Evolutionary conservation across 2,113 vertebrate genomes (phyloP).

Genomic region (Ceratotherium simum): DNA sequence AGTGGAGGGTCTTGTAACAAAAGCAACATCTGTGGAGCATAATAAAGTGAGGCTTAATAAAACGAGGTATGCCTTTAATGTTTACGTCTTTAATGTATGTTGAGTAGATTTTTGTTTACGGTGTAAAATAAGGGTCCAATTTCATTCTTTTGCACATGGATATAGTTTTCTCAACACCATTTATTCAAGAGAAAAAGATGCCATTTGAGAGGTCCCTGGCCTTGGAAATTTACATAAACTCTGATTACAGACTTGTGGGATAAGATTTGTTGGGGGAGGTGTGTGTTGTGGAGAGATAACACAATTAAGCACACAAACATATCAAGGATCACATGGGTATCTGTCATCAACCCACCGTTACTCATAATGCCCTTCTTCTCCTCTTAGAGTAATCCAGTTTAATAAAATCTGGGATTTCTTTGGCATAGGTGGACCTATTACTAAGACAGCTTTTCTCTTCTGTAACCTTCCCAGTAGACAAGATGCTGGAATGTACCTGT

Average conservation of each 20-base stretch:
- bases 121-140: background rate
- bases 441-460: background rate
- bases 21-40: too few relatives aligned
- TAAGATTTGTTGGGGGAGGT: background rate
- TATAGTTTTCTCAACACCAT: background rate
- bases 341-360: background rate
- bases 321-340: too few relatives aligned
- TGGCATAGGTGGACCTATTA: background rate
- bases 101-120: background rate
- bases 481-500: background rate
- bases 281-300: background rate
- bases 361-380: fast-evolving
- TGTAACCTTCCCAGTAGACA: background rate
- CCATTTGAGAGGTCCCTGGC: background rate
- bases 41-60: too few relatives aligned
- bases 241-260: background rate
- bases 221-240: background rate
- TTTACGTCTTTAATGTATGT: background rate
- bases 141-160: background rate
- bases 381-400: background rate
- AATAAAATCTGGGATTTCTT: background rate
- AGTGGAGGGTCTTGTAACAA: too few relatives aligned
- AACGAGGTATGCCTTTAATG: too few relatives aligned
- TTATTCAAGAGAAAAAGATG: background rate
- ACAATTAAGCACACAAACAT: background rate